Conservation (phyloP, 2,888 invertebrate species). For the Ephialtes manifestator region DNA sequence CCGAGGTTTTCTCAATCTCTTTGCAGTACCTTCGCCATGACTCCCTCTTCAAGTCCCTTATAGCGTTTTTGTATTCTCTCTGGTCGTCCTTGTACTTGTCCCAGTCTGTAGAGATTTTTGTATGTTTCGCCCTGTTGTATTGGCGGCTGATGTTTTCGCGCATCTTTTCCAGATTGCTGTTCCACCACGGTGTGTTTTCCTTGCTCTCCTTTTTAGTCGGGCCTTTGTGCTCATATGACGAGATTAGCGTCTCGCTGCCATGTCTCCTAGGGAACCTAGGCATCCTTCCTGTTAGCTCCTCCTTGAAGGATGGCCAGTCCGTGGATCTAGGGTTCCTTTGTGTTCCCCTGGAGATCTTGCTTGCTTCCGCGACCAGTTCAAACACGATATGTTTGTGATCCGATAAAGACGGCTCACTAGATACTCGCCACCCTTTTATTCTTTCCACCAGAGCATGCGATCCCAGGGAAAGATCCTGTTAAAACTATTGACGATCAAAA, state of each 20-base stretch:
- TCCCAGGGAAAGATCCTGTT: constrained; percentile 17
- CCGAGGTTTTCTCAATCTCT: neutral
- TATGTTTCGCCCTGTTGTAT: too few relatives aligned
- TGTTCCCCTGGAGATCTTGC: neutral
- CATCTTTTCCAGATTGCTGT: too few relatives aligned
- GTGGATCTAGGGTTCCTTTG: constrained; percentile 44
- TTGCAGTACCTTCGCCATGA: constrained; percentile 1
- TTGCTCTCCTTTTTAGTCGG: constrained; percentile 6
- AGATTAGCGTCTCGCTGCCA: constrained; percentile 20
- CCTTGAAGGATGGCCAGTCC: constrained; percentile 8
- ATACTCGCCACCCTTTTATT: constrained; percentile 43
- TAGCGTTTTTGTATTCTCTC: neutral
- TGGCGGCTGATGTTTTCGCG: too few relatives aligned
- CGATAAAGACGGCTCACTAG: constrained; percentile 36
- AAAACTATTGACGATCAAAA: neutral
- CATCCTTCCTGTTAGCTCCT: neutral
- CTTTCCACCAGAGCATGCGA: neutral
- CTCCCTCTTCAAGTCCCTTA: too few relatives aligned
- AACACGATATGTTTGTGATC: constrained; percentile 26
- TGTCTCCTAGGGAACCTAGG: neutral
- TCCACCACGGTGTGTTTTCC: constrained; percentile 54
- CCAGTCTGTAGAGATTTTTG: too few relatives aligned
- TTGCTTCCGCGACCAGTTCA: neutral
- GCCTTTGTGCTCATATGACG: constrained; percentile 49
- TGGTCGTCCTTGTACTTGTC: neutral